Evolutionary conservation across 2,113 vertebrate genomes (phyloP).

Genomic region (Gadus chalcogrammus): DNA sequence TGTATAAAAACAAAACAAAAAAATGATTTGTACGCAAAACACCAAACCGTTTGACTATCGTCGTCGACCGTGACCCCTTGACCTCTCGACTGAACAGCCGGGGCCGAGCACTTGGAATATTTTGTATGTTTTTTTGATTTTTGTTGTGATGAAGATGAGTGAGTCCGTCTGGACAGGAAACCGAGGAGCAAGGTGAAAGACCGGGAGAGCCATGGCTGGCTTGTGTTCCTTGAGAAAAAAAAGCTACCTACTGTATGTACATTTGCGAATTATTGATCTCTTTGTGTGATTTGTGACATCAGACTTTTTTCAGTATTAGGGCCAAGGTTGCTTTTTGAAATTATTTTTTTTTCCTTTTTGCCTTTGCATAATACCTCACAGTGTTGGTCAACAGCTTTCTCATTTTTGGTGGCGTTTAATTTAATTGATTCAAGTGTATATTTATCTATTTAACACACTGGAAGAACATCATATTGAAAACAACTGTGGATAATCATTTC

Average conservation of each 20-base stretch:
- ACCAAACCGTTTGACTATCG: neutral
- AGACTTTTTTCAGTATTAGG: neutral
- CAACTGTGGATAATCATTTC: no score
- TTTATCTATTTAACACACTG: no score
- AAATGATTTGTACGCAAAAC: neutral
- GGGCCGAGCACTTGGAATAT: neutral
- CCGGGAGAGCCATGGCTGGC: neutral
- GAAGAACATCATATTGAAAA: no score
- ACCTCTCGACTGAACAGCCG: neutral
- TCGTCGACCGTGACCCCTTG: neutral
- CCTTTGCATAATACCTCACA: constrained; percentile 1
- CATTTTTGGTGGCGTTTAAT: neutral
- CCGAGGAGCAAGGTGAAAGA: neutral
- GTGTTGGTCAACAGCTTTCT: neutral
- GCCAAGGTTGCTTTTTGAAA: no score
- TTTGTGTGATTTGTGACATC: neutral
- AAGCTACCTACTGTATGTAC: neutral
- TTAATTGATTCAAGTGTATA: no score
- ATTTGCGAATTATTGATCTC: neutral
- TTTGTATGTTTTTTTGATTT: no score
- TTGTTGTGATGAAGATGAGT: neutral
- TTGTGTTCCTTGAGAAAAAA: neutral
- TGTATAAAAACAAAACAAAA: neutral
- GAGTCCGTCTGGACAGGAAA: neutral
- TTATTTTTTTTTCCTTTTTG: neutral